A percentile compares a stretch with the other conserved stretches of the same genome.
phyloP scores from a whole-genome alignment of 2,888 invertebrate genomes.

The Cancer borealis region DNA sequence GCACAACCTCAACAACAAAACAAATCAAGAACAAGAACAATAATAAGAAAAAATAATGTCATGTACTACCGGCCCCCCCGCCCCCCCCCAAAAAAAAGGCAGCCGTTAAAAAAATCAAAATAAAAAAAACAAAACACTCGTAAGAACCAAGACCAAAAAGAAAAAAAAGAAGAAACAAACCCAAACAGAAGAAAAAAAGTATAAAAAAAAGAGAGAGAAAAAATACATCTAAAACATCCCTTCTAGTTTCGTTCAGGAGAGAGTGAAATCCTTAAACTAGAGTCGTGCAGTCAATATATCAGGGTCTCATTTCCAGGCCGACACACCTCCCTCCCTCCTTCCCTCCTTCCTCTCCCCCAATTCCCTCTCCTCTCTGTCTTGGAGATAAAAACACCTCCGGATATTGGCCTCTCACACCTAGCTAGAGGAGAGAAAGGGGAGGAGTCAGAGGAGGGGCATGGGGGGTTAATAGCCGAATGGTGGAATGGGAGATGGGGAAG shows the following conservation, averaged over 20 bases:
- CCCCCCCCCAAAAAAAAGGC: background rate
- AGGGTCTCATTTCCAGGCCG: slow-evolving; percentile 22
- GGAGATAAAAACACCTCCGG: slow-evolving; percentile 10
- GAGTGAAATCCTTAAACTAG: background rate
- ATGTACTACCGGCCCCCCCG: no score
- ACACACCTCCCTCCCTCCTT: background rate
- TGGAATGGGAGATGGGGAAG: background rate
- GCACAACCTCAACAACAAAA: no score
- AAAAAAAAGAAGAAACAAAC: background rate
- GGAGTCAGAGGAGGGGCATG: background rate
- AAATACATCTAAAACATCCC: background rate
- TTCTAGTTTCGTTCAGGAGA: background rate
- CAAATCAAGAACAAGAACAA: no score
- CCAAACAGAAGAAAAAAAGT: background rate
- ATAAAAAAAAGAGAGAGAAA: no score
- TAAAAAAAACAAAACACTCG: background rate
- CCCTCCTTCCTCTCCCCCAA: background rate
- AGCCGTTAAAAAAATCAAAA: background rate
- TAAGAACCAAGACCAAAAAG: background rate
- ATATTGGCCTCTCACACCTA: slow-evolving; percentile 34
- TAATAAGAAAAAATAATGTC: no score
- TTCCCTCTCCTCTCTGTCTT: slow-evolving; percentile 18
- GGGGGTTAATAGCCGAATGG: background rate
- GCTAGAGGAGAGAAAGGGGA: background rate
- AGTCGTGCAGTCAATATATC: background rate